phyloP scores from a whole-genome alignment of 2,888 invertebrate genomes.

The Drosophila lutescens region DNA sequence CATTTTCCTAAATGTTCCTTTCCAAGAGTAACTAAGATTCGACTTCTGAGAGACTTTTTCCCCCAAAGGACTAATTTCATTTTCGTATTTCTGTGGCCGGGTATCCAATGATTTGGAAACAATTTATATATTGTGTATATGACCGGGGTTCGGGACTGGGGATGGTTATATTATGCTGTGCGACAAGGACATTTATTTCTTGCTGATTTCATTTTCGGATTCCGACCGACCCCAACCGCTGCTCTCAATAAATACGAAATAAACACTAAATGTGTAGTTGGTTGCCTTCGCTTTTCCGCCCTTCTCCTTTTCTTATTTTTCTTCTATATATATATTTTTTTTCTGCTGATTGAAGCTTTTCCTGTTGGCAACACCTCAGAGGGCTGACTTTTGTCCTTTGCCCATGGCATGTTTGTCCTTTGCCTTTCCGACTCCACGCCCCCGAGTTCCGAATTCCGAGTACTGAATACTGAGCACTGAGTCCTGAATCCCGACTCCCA shows the following conservation, averaged over 20 bases:
- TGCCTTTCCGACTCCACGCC: constrained; percentile 36
- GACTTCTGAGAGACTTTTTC: not conserved
- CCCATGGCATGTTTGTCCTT: constrained; percentile 74
- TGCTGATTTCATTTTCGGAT: constrained; percentile 72
- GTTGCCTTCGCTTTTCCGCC: constrained; percentile 26
- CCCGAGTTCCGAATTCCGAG: not conserved
- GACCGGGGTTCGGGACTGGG: constrained; percentile 1
- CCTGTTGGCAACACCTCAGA: constrained; percentile 76
- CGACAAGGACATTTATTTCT: constrained; percentile 76
- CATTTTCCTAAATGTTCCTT: too few relatives aligned
- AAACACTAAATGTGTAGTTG: constrained; percentile 77
- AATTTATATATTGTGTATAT: constrained; percentile 65
- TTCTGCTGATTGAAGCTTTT: constrained; percentile 76
- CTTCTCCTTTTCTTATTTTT: not conserved
- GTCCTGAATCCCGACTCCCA: not conserved
- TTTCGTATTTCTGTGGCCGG: constrained; percentile 74
- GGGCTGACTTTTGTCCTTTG: constrained; percentile 73
- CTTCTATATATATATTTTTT: constrained; percentile 25
- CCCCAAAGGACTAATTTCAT: constrained; percentile 68
- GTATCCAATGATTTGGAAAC: constrained; percentile 77
- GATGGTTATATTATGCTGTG: constrained; percentile 57
- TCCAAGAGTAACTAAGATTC: constrained; percentile 21
- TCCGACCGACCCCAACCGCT: constrained; percentile 25
- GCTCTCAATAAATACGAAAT: constrained; percentile 76
- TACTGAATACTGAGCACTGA: not conserved